These are phyloP conservation scores for Luffia ferchaultella DNA, from an alignment of 2,888 invertebrate genomes.

Conservation along the genomic window DNA sequence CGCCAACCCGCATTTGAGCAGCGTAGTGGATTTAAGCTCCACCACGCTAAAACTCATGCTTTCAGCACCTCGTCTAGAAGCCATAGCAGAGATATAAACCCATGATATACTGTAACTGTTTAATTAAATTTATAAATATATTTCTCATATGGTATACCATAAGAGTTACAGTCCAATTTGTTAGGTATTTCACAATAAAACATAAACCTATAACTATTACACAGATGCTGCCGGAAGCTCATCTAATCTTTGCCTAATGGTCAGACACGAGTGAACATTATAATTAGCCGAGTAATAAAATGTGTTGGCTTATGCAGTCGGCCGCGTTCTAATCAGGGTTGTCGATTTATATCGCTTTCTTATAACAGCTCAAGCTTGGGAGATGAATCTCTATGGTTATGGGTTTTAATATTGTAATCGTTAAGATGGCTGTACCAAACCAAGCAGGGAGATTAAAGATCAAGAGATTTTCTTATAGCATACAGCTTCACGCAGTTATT, in stretches of 20 bases:
- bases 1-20: background rate
- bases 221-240: background rate
- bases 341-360: background rate
- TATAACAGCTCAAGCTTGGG: background rate
- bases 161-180: background rate
- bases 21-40: background rate
- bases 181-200: background rate
- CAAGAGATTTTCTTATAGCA: too few species aligned
- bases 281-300: background rate
- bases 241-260: background rate
- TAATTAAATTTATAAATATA: background rate
- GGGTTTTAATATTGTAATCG: background rate
- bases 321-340: background rate
- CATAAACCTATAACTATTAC: background rate
- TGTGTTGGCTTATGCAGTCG: background rate
- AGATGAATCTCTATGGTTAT: background rate
- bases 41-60: background rate
- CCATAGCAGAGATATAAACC: background rate
- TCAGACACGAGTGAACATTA: background rate
- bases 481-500: background rate
- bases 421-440: too few species aligned
- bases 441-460: too few species aligned
- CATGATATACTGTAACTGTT: background rate
- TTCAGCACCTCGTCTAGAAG: background rate
- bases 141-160: background rate